phyloP scores from a whole-genome alignment of 2,113 vertebrate species.

The Xenopus laevis region DNA sequence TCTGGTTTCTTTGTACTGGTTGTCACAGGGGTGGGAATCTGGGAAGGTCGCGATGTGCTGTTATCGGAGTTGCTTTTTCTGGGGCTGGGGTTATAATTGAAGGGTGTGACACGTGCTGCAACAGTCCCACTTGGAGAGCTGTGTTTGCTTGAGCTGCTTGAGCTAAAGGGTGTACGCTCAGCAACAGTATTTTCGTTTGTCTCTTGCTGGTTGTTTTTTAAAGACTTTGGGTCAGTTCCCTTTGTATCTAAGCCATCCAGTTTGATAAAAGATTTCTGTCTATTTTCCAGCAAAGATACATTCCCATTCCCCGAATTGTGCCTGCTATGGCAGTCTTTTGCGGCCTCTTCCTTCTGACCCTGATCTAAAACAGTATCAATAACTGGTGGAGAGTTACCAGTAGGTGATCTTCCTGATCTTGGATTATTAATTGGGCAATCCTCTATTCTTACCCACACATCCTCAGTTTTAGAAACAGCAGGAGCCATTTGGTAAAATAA shows the following conservation, averaged over 20 bases:
- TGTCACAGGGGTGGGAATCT: constrained; percentile 87
- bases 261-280: constrained; percentile 84
- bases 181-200: constrained; percentile 65
- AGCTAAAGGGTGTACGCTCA: constrained; percentile 81
- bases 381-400: constrained; percentile 80
- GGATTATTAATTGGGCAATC: constrained; percentile 98
- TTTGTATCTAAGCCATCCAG: constrained; percentile 82
- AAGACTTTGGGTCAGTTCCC: constrained; percentile 66
- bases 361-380: constrained; percentile 78
- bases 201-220: constrained; percentile 66
- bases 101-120: constrained; percentile 90
- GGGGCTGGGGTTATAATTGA: constrained; percentile 93
- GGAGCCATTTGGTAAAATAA: constrained; percentile 77
- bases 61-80: constrained; percentile 79
- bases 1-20: constrained; percentile 83
- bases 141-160: constrained; percentile 81
- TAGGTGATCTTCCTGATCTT: constrained; percentile 84
- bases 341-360: constrained; percentile 62
- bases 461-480: constrained; percentile 82
- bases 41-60: constrained; percentile 78
- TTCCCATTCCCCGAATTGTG: constrained; percentile 63
- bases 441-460: constrained; percentile 96
- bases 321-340: constrained; percentile 72
- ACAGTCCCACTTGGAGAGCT: constrained; percentile 83
- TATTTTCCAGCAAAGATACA: constrained; percentile 66